Conservation (phyloP, 92 coral and sea anemone species). For the Umimayanthus chanpuru region DNA sequence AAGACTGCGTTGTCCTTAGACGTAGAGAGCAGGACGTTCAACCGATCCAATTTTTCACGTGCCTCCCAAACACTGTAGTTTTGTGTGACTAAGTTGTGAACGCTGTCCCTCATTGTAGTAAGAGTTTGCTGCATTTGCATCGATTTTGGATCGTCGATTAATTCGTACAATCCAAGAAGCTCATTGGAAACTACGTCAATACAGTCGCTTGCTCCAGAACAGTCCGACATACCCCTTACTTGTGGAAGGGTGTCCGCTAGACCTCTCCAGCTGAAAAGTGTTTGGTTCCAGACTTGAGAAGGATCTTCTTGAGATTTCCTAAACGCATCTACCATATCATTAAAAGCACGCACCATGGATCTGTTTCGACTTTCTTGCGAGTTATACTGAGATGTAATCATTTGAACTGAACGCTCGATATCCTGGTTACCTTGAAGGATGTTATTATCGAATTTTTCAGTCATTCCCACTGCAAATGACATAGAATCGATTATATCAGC, state of each 20-base stretch:
- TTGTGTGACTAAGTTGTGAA: slow-evolving; percentile 35
- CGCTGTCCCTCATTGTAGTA: slow-evolving; percentile 22
- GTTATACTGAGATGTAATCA: not conserved
- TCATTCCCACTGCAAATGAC: slow-evolving; percentile 16
- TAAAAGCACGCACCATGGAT: slow-evolving; percentile 21
- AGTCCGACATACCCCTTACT: slow-evolving; percentile 51
- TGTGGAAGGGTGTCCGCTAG: slow-evolving; percentile 57
- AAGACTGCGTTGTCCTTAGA: slow-evolving; percentile 57
- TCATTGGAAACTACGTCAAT: slow-evolving; percentile 51
- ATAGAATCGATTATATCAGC: slow-evolving; percentile 47
- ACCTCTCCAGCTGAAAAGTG: slow-evolving; percentile 63
- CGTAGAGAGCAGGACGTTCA: slow-evolving; percentile 36
- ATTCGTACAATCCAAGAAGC: slow-evolving; percentile 53
- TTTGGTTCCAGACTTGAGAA: slow-evolving; percentile 58
- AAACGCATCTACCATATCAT: slow-evolving; percentile 4
- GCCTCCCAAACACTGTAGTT: slow-evolving; percentile 47
- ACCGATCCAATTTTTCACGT: slow-evolving; percentile 8
- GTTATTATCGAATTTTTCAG: slow-evolving; percentile 3
- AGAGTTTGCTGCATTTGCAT: slow-evolving; percentile 44
- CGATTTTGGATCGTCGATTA: slow-evolving; percentile 57
- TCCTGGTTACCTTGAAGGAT: slow-evolving; percentile 19
- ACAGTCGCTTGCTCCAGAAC: slow-evolving; percentile 67
- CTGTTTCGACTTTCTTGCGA: slow-evolving; percentile 19
- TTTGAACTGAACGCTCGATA: slow-evolving; percentile 31
- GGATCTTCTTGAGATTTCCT: slow-evolving; percentile 33